Evolutionary conservation across 2,888 invertebrate genomes (phyloP).

Genomic region (Sinohyriopsis cumingii): DNA sequence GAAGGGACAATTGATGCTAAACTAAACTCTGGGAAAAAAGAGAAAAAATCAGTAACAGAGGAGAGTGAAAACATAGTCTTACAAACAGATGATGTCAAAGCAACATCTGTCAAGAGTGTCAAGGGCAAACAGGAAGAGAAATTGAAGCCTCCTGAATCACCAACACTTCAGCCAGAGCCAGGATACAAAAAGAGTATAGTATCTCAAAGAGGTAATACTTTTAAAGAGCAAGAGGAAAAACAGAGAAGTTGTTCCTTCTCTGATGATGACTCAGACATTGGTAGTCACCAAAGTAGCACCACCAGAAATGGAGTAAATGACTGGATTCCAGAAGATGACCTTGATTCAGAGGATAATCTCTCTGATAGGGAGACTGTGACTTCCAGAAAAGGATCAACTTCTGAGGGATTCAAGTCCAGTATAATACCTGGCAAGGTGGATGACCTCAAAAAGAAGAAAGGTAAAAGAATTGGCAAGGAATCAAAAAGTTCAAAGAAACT

Average conservation of each 20-base stretch:
- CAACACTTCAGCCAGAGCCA: no score
- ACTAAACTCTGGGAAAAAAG: constrained; percentile 19
- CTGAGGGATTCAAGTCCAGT: constrained; percentile 56
- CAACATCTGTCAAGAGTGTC: constrained; percentile 8
- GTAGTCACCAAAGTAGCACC: no score
- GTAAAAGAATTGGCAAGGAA: constrained; percentile 25
- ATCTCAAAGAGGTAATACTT: no score
- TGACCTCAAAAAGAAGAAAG: constrained; percentile 43
- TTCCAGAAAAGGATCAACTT: constrained; percentile 21
- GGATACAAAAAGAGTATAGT: no score
- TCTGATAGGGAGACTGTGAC: constrained; percentile 40
- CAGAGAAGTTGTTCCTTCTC: no score
- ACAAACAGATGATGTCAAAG: constrained; percentile 10
- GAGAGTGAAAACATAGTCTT: constrained; percentile 8
- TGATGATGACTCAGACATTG: no score
- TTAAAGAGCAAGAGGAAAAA: no score
- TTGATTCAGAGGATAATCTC: constrained; percentile 62
- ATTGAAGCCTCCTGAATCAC: background rate
- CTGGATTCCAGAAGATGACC: constrained; percentile 62
- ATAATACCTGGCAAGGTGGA: constrained; percentile 49
- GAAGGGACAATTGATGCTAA: constrained; percentile 42
- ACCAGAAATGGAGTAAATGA: constrained; percentile 16
- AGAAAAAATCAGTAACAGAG: constrained; percentile 11
- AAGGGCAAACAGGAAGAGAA: constrained; percentile 7
- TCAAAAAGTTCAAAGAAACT: constrained; percentile 21